Percentiles rank a stretch among this genome's conserved stretches.
phyloP scores from a whole-genome alignment of 2,113 vertebrate genomes.

The Leptobrachium leishanense region DNA sequence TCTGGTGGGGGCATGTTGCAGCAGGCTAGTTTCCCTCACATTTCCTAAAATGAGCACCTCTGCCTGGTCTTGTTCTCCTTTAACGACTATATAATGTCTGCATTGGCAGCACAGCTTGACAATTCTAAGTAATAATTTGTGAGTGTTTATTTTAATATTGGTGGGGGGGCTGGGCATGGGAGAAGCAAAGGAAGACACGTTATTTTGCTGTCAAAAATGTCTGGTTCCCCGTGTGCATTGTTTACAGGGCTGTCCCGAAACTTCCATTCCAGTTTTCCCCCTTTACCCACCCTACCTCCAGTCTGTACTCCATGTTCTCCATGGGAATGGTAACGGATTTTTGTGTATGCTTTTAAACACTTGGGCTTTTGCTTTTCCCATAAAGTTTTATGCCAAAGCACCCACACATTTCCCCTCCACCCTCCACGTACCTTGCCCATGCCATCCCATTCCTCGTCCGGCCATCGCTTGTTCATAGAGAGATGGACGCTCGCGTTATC shows the following conservation, averaged over 20 bases:
- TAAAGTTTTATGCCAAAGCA: conserved; percentile 47
- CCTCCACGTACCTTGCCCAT: neutral
- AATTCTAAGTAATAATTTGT: conserved; percentile 59
- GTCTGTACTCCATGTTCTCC: conserved; percentile 20
- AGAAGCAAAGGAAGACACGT: conserved; percentile 53
- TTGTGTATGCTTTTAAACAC: conserved; percentile 59
- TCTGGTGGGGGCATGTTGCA: conserved; percentile 53
- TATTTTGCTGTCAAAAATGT: conserved; percentile 67
- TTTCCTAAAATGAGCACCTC: conserved; percentile 5
- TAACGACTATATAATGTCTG: conserved; percentile 54
- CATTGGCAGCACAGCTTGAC: conserved; percentile 64
- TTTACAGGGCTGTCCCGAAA: conserved; percentile 71
- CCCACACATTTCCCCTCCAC: neutral
- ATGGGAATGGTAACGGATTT: conserved; percentile 45
- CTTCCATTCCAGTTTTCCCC: conserved; percentile 50
- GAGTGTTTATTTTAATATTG: conserved; percentile 49
- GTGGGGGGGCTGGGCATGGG: conserved; percentile 47
- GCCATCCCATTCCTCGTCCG: conserved; percentile 34
- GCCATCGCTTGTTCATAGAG: neutral
- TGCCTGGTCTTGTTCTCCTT: conserved; percentile 76
- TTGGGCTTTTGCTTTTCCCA: conserved; percentile 55
- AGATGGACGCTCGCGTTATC: conserved; percentile 5
- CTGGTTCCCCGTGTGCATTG: conserved; percentile 65
- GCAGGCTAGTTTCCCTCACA: conserved; percentile 11
- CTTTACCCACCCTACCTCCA: conserved; percentile 6